Conservation (phyloP, 2,113 vertebrate genomes). For the Ovibos moschatus region DNA sequence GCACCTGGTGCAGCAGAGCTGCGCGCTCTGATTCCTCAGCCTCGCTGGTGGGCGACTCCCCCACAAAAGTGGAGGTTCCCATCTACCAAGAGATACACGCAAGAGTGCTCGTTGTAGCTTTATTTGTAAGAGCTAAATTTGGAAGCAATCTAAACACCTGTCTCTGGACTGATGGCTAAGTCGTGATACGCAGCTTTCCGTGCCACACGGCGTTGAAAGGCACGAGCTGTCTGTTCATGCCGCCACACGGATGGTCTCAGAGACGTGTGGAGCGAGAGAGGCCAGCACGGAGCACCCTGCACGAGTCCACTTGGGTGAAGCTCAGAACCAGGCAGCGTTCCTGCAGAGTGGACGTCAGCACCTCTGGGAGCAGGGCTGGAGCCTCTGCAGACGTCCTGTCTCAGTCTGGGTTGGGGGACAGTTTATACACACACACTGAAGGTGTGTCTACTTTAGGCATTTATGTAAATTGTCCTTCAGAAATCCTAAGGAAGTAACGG, state of each 20-base stretch:
- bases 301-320: rapidly evolving
- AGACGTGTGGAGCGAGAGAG: rapidly evolving
- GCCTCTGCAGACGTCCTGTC: rapidly evolving
- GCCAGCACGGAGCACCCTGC: not conserved
- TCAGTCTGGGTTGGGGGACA: no score
- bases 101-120: rapidly evolving
- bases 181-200: no score
- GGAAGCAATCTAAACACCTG: not conserved
- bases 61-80: rapidly evolving
- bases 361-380: not conserved
- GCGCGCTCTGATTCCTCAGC: rapidly evolving
- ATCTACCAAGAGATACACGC: not conserved
- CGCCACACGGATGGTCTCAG: rapidly evolving
- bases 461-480: not conserved
- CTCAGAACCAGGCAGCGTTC: not conserved
- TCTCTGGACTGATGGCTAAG: not conserved
- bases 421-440: not conserved
- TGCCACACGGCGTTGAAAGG: not conserved
- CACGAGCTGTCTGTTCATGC: rapidly evolving
- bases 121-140: no score
- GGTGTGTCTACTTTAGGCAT: not conserved
- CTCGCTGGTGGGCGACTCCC: rapidly evolving
- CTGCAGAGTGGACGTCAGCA: no score
- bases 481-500: not conserved
- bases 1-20: rapidly evolving